Evolutionary conservation across 2,888 invertebrate genomes (phyloP), one percentile per base, ranked within the genome.

Genomic region (Alloscopus bannaensis): DNA sequence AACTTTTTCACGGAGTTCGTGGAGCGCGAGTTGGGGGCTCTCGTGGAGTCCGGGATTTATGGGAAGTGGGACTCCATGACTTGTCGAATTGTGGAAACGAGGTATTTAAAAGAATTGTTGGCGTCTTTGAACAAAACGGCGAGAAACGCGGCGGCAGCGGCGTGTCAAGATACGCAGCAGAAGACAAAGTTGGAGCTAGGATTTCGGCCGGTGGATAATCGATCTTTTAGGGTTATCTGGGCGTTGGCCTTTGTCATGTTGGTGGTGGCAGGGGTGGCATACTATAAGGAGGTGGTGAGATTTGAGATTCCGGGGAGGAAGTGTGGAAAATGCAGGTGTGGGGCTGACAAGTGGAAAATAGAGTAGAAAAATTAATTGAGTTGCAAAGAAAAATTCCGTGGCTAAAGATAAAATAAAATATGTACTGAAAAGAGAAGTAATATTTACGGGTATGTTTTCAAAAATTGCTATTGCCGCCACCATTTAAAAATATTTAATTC

Each of bases 251-350:
- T 64, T 62, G 72, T 40, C 20, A 59, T 3, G 28, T 20, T 11
- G 18, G 20, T 18, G 18, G 52, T 50, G 2, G 16, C 55, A 8
- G 11, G 1, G 31, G 18, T 71, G 18, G 69, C 28, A 1, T 71
- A 71, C 59, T 64, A 64, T 11, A 62, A 52, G 13, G 72, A 72
- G 52, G 29, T 72, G 36, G 52, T 72, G 13, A 50, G 62, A 26
- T 36, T 72, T n/a, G 52, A 72, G 50, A 36, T 72, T n/a, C 72
- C 72, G 26, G 72, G 72, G 1, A 31, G 62, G 18, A n/a, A 18
- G 1, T 64, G 64, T 26, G 2, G 16, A 6, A n/a, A 13, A 2
- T 57, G 57, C 57, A 47, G 55, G 36, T 16, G 26, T 24, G 6
- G 11, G 20, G 42, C 18, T 11, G 36, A 24, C 2, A 69, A 69